A percentile compares a stretch with the other conserved stretches of the same genome.
phyloP scores from a whole-genome alignment of 2,113 vertebrate genomes.

The Lathamus discolor region DNA sequence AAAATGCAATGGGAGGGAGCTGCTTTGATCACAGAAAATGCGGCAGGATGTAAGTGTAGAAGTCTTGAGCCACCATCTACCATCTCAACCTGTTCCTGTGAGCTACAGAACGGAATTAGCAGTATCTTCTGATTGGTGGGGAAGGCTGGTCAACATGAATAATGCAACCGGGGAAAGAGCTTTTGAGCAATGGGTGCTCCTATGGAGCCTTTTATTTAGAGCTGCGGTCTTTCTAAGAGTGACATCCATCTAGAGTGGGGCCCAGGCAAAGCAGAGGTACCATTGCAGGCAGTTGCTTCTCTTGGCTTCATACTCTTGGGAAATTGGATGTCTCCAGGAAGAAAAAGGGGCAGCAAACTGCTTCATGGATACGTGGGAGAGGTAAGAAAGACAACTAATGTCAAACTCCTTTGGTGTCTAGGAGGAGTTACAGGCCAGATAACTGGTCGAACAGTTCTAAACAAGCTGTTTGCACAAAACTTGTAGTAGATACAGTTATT shows the following conservation, averaged over 20 bases:
- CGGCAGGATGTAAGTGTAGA: fast-evolving
- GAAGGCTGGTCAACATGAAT: background rate
- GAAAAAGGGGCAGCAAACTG: background rate
- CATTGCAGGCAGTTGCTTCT: background rate
- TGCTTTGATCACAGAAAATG: background rate
- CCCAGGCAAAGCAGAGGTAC: background rate
- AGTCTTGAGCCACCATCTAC: background rate
- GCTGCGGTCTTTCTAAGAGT: background rate
- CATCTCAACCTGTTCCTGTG: background rate
- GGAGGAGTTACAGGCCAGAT: background rate
- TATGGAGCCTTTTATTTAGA: background rate
- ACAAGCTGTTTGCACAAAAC: background rate
- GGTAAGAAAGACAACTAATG: background rate
- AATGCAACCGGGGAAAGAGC: background rate
- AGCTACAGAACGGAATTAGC: background rate
- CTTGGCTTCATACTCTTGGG: background rate
- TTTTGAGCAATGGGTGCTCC: background rate
- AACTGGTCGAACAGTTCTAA: background rate
- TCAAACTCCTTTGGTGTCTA: background rate
- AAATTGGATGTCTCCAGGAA: background rate
- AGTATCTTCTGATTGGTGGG: background rate
- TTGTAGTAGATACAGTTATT: background rate
- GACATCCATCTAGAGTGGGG: background rate
- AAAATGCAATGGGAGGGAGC: background rate
- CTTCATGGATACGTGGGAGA: background rate